Percentiles rank a stretch among this genome's conserved stretches.
Conservation (phyloP, 1,140 invertebrate species). For the Drosophila azteca region DNA sequence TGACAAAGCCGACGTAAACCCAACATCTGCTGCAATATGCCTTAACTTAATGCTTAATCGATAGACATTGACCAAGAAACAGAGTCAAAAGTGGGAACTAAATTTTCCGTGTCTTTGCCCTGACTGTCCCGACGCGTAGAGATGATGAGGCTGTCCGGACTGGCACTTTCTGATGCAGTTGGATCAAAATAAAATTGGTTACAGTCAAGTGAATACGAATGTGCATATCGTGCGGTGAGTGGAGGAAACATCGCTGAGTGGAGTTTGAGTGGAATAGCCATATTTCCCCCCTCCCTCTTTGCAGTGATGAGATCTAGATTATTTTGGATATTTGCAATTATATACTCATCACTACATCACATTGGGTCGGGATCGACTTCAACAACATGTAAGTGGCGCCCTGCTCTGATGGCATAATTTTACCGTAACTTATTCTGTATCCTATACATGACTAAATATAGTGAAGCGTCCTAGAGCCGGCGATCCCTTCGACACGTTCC, state of each 20-base stretch:
- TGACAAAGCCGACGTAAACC: too few species aligned
- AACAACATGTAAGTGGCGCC: slow-evolving; percentile 70
- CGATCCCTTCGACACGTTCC: slow-evolving; percentile 83
- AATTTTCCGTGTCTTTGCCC: too few species aligned
- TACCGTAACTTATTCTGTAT: not conserved
- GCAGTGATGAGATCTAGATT: slow-evolving; percentile 82
- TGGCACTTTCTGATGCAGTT: slow-evolving; percentile 50
- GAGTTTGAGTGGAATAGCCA: slow-evolving; percentile 4
- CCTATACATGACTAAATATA: slow-evolving; percentile 9
- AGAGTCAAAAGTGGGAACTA: slow-evolving; percentile 10
- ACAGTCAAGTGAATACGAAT: slow-evolving; percentile 57
- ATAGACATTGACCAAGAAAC: slow-evolving; percentile 11
- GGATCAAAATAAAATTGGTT: slow-evolving; percentile 52
- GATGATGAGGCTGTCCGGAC: slow-evolving; percentile 20
- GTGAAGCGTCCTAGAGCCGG: slow-evolving; percentile 82
- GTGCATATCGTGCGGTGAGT: slow-evolving; percentile 73
- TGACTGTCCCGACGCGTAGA: too few species aligned
- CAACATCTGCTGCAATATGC: too few species aligned
- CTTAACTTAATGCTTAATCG: slow-evolving; percentile 8
- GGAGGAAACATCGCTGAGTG: not conserved
- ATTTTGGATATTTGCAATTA: slow-evolving; percentile 82
- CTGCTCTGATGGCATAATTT: not conserved
- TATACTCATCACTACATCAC: slow-evolving; percentile 80
- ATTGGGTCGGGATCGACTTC: slow-evolving; percentile 76
- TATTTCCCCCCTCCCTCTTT: slow-evolving; percentile 16